Percentiles rank a stretch among this genome's conserved stretches.
Conservation (phyloP, 2,113 vertebrate genomes). For the Acrocephalus kingi region DNA sequence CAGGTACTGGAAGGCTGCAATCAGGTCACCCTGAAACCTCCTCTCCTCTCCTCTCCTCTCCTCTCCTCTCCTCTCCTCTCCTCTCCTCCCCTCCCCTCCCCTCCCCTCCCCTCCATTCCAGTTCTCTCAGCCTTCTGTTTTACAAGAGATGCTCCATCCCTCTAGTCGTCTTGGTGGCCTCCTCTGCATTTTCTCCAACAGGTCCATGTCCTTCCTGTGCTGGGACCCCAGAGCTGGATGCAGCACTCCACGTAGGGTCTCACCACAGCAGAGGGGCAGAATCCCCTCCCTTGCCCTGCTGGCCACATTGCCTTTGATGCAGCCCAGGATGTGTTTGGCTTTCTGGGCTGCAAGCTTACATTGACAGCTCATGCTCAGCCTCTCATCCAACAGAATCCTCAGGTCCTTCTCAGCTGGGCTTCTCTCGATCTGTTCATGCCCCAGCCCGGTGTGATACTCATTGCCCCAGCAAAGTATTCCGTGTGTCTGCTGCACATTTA, state of each 20-base stretch:
- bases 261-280: background rate
- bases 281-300: background rate
- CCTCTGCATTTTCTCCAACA: background rate
- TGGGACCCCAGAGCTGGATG: background rate
- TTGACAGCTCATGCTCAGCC: background rate
- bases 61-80: background rate
- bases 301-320: accelerated
- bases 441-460: background rate
- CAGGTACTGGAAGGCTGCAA: accelerated
- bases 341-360: background rate
- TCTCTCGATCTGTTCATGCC: background rate
- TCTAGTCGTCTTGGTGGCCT: background rate
- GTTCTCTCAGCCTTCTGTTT: background rate
- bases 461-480: background rate
- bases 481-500: background rate
- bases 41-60: background rate
- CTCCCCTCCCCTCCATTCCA: background rate
- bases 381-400: background rate
- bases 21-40: background rate
- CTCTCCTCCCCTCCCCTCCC: too few relatives aligned
- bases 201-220: background rate
- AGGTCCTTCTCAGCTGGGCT: background rate
- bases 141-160: background rate
- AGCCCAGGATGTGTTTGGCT: background rate
- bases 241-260: background rate